Evolutionary conservation across 2,797 vertebrate genomes (phyloP), one percentile per base, ranked within the genome.

Genomic region (Myotis findleyi): DNA sequence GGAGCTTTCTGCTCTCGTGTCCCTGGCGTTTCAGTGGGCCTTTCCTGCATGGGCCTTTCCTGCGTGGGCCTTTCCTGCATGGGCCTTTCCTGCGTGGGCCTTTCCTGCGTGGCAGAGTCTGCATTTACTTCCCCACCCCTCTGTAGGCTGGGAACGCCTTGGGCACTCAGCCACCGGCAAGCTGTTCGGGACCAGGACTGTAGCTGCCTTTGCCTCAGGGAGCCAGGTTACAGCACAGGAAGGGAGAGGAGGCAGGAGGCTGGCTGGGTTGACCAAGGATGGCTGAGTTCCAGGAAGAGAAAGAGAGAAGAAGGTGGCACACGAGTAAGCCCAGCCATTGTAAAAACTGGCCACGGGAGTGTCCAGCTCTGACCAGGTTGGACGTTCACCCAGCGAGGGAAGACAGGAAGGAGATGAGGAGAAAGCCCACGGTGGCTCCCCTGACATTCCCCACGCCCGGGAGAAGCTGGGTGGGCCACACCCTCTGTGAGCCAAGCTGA

Each of bases 1-100:
- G 94, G 25, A n/a, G 5, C 33, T 18, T 53, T 55, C 44, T 6
- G 0, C n/a, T 69, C 57, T 87, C 55, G 14, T 23, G 41, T 47
- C 41, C 47, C 51, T 8, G 44, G 1, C 13, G 20, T 53, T 51
- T 53, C 4, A 0, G 0, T 3, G 16, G 68, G 30, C 41, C 4
- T 38, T 38, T 10, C 33, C 33, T 33, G 33, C 33, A 33, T 33
- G 33, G 33, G 33, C 33, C 33, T 33, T 33, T 33, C 33, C 33
- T 33, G 33, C 33, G 33, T 33, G 33, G 33, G 33, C 33, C 33
- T 33, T 33, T 33, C 33, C 33, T 33, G 33, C 33, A 33, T 33
- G 33, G 33, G 33, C 33, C 33, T 33, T 33, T 33, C 33, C 33
- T 33, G 33, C 33, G 0, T 3, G 16, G 68, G 30, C 41, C 4